A percentile compares a stretch with the other conserved stretches of the same genome.
These are phyloP conservation scores for Drosophila nannoptera DNA, from an alignment of 1,140 invertebrate species.

Conservation along the genomic window DNA sequence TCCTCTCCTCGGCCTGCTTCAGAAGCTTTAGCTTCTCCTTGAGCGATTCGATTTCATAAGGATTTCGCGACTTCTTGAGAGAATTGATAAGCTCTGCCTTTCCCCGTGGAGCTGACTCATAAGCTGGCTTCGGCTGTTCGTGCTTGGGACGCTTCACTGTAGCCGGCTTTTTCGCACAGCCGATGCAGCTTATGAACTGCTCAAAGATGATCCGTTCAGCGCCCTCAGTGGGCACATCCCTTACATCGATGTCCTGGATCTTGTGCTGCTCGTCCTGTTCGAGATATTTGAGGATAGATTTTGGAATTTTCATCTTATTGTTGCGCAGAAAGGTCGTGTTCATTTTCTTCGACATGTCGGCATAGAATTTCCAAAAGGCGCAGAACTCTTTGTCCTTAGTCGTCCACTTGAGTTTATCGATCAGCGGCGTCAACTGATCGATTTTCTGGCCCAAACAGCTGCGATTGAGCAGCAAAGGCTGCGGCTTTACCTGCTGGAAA, in stretches of 20 bases:
- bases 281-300: background rate
- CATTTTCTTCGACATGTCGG: conserved; percentile 27
- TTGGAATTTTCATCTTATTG: background rate
- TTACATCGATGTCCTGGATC: background rate
- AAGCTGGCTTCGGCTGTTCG: background rate
- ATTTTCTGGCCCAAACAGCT: conserved; percentile 42
- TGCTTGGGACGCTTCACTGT: conserved; percentile 7
- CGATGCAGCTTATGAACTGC: conserved; percentile 41
- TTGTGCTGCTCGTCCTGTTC: background rate
- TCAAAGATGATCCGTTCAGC: conserved; percentile 19
- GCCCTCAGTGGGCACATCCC: background rate
- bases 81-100: background rate
- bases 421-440: conserved; percentile 12
- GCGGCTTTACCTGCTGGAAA: background rate
- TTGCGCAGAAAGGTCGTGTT: conserved; percentile 21
- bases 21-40: background rate
- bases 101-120: background rate
- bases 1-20: background rate
- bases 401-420: conserved; percentile 17
- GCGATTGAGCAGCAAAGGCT: conserved; percentile 28
- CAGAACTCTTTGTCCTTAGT: conserved; percentile 29
- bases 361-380: conserved; percentile 41
- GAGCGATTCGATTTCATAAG: conserved; percentile 15
- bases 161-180: background rate
- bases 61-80: conserved; percentile 12